Evolutionary conservation across 1,140 invertebrate species (phyloP).

Genomic region (Acromyrmex echinatior): DNA sequence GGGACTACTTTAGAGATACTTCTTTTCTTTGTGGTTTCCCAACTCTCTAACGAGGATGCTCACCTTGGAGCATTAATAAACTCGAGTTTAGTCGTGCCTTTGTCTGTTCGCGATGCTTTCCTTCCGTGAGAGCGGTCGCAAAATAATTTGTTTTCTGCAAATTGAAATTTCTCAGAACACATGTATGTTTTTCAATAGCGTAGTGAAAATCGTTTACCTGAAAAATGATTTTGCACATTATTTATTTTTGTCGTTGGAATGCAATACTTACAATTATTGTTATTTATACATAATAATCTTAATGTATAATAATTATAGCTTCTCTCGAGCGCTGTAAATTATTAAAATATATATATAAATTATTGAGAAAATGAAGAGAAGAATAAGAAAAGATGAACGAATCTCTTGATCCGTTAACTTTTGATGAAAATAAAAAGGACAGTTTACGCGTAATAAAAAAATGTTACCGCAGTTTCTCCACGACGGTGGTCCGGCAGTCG

Average conservation of each 20-base stretch:
- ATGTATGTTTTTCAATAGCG: neutral
- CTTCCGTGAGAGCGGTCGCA: slow-evolving; percentile 58
- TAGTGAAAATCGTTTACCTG: neutral
- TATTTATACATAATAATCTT: slow-evolving; percentile 3
- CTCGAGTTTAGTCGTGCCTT: slow-evolving; percentile 50
- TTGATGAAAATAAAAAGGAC: slow-evolving; percentile 83
- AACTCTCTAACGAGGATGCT: slow-evolving; percentile 73
- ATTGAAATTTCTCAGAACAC: neutral
- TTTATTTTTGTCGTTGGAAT: neutral
- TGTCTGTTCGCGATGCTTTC: slow-evolving; percentile 24
- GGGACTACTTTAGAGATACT: slow-evolving; percentile 54
- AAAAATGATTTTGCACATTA: neutral
- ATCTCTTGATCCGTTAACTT: slow-evolving; percentile 17
- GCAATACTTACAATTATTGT: neutral
- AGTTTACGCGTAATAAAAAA: slow-evolving; percentile 85
- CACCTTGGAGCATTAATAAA: slow-evolving; percentile 77
- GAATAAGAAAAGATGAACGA: neutral
- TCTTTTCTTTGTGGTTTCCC: slow-evolving; percentile 64
- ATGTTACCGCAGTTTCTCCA: slow-evolving; percentile 66
- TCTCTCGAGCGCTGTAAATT: neutral
- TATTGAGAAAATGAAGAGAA: neutral
- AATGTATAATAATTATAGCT: slow-evolving; percentile 4
- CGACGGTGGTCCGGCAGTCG: slow-evolving; percentile 79
- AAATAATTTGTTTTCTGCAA: slow-evolving; percentile 18
- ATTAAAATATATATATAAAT: neutral